Conservation (phyloP, 2,888 invertebrate genomes). For the Trypoxylon attenuatum region DNA sequence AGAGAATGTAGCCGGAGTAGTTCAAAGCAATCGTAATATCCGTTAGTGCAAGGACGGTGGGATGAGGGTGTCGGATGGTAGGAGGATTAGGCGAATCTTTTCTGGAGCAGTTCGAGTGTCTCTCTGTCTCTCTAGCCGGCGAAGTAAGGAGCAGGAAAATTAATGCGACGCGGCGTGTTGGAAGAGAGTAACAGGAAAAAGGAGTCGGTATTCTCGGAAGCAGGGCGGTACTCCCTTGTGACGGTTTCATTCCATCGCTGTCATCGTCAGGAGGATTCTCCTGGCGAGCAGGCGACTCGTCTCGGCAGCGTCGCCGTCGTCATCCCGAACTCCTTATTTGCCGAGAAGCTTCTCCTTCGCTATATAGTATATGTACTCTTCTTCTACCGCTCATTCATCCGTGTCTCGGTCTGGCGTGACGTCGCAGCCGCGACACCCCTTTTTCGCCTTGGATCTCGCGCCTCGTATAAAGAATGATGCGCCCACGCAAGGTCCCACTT, state of each 20-base stretch:
- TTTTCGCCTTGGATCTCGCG: conserved; percentile 22
- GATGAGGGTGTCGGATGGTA: too few species aligned
- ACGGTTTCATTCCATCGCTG: conserved; percentile 61
- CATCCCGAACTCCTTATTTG: conserved; percentile 53
- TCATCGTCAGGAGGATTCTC: conserved; percentile 63
- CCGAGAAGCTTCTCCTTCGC: conserved; percentile 37
- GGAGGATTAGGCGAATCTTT: background rate
- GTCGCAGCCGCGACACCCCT: conserved; percentile 19
- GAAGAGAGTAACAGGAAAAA: conserved; percentile 20
- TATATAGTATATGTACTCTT: too few species aligned
- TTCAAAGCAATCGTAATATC: background rate
- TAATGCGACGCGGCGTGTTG: background rate
- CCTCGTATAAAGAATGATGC: background rate
- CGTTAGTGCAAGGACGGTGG: background rate
- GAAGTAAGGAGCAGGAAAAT: background rate
- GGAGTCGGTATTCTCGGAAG: conserved; percentile 13
- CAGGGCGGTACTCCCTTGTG: conserved; percentile 32
- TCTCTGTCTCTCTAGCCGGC: too few species aligned
- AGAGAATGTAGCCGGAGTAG: background rate
- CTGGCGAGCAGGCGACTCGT: conserved; percentile 49
- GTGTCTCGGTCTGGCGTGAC: conserved; percentile 29
- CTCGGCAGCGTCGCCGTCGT: too few species aligned
- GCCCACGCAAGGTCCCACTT: background rate
- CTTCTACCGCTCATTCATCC: conserved; percentile 41
- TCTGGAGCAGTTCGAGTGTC: too few species aligned